Base-by-base conservation (phyloP, 2,888 invertebrate species). In the Syrista parreyssii region DNA sequence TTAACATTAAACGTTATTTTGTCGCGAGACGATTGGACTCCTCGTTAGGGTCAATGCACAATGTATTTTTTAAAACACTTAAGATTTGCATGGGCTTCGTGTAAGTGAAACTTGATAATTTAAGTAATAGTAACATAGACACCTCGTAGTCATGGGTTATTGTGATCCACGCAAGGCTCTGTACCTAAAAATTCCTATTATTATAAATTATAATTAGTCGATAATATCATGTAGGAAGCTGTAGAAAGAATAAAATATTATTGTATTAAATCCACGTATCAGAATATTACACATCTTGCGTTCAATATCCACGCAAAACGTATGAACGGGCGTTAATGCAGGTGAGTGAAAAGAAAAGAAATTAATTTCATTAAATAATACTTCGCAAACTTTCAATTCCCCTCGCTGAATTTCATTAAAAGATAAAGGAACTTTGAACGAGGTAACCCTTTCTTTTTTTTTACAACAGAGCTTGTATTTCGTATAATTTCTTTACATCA, bases 161-260 rank as follows among this genome's bases (percentile, higher is more conserved):
- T 78, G 82, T 83, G 75, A 84, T 82, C 82, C 79, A 80, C 78
- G 75, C 79, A 79, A 81, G 83, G 82, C 83, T 86, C 85, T 86
- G 85, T 86, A 88, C 84, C 86, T 83, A 85, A 85, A 82, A 86
- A 88, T 87, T 85, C 83, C 85, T 87, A 85, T 79, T 86, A 87
- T 85, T 82, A 82, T 85, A 86, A 87, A 85, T 82, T 84, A 86
- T 88, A 82, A 83, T 84, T 86, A 84, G 80, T 79, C 68, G 23
- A 76, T 83, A 82, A 84, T 86, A 84, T 83, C 79, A 84, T 84
- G 84, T 88, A 87, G 83, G 83, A 84, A 80, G 81, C 77, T 86
- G 83, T 87, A 87, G 86, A 83, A 82, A 85, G 80, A 87, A 89
- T 89, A 86, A 89, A 88, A 83, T 88, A 88, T 87, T 87, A 89